Evolutionary conservation across 2,797 vertebrate species (phyloP).

Genomic region (Kryptolebias ocellatus): DNA sequence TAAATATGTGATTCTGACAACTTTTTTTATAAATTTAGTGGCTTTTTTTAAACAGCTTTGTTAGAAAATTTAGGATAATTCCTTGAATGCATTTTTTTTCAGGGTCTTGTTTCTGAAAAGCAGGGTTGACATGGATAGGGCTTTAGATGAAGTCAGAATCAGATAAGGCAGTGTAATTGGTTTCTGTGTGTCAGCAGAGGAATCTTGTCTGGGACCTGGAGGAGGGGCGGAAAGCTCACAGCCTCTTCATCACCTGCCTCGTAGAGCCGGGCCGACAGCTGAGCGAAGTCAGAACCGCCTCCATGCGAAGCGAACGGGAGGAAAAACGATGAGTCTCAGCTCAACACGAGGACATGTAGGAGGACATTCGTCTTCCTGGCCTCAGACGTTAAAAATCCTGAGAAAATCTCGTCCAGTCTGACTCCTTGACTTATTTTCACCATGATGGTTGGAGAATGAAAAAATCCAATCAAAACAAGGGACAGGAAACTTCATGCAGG

Average conservation of each 20-base stretch:
- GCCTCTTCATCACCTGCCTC: constrained; percentile 76
- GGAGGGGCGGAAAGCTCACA: constrained; percentile 51
- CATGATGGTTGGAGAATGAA: constrained; percentile 52
- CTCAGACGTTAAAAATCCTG: constrained; percentile 63
- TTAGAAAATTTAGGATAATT: constrained; percentile 71
- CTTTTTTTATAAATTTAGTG: constrained; percentile 48
- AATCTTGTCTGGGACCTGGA: constrained; percentile 73
- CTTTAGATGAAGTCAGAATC: constrained; percentile 74
- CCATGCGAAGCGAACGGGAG: constrained; percentile 31
- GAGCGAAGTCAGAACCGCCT: constrained; percentile 37
- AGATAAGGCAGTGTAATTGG: constrained; percentile 81
- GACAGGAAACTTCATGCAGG: constrained; percentile 52
- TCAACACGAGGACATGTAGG: constrained; percentile 32
- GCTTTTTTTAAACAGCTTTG: constrained; percentile 63
- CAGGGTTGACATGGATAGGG: constrained; percentile 73
- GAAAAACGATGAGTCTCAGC: constrained; percentile 42
- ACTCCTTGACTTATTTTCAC: constrained; percentile 43
- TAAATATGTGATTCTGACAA: constrained; percentile 34
- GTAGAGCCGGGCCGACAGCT: constrained; percentile 40
- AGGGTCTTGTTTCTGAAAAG: constrained; percentile 69
- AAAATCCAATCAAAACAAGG: constrained; percentile 62
- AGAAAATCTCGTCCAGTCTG: constrained; percentile 62
- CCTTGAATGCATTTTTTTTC: constrained; percentile 75
- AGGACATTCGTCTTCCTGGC: constrained; percentile 45
- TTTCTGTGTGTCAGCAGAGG: constrained; percentile 82